Conservation (phyloP, 2,113 vertebrate genomes). For the Anhinga anhinga region DNA sequence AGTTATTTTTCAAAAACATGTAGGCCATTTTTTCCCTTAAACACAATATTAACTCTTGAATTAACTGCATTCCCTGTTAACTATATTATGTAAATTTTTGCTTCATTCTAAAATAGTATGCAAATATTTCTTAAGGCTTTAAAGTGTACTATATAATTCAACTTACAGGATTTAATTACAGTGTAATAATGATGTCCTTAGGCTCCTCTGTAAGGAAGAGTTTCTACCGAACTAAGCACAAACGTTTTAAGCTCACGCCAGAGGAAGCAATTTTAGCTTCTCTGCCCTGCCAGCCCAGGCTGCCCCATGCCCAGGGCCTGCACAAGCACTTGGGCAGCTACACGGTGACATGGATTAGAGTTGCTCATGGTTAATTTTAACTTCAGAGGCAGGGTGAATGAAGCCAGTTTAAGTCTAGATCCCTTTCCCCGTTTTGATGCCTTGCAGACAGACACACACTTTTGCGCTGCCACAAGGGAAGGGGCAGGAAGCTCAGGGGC, state of each 20-base stretch:
- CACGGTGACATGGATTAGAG: rapidly evolving
- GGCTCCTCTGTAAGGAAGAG: background rate
- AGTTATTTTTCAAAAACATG: background rate
- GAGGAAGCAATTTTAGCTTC: background rate
- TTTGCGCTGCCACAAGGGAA: background rate
- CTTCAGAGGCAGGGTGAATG: background rate
- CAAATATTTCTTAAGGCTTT: background rate
- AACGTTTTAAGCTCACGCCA: background rate
- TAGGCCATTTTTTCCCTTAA: background rate
- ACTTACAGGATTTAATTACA: background rate
- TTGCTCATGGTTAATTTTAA: background rate
- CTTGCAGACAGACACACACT: background rate
- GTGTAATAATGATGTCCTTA: background rate
- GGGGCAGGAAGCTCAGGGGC: background rate
- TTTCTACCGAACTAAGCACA: background rate
- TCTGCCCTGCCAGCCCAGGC: background rate
- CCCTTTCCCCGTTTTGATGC: background rate
- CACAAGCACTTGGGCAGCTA: background rate
- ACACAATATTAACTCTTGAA: background rate
- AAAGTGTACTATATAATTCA: background rate
- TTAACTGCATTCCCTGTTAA: background rate
- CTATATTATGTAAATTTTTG: background rate
- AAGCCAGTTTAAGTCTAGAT: background rate
- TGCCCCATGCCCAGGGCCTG: background rate
- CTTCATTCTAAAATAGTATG: background rate